A percentile compares a stretch with the other conserved stretches of the same genome.
Conservation (phyloP, 2,797 vertebrate genomes). For the Kryptolebias ocellatus region DNA sequence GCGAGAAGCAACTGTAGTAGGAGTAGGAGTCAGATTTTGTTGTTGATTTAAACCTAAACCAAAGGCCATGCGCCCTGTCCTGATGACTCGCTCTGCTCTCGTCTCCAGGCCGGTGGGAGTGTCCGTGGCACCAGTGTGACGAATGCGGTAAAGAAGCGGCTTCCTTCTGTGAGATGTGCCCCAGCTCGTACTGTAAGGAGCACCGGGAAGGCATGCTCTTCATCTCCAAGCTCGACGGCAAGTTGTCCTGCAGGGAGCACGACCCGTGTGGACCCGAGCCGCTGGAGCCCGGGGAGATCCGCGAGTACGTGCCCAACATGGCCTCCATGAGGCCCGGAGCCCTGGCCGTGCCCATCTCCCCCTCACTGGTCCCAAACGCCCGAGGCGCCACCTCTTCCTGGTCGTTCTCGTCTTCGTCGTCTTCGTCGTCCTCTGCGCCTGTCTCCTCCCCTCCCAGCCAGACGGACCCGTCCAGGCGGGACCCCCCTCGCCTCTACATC, state of each 20-base stretch:
- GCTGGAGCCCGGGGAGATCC: conserved; percentile 96
- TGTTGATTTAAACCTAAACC: not conserved
- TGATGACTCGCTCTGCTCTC: conserved; percentile 5
- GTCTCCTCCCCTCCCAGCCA: conserved; percentile 12
- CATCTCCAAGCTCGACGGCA: conserved; percentile 97
- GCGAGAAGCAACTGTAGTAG: no score
- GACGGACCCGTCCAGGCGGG: not conserved
- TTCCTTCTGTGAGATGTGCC: conserved; percentile 98
- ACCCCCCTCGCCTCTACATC: conserved; percentile 77
- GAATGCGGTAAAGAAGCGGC: conserved; percentile 93
- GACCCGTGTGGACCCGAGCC: conserved; percentile 96
- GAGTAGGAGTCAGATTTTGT: no score
- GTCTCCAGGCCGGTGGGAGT: conserved; percentile 95
- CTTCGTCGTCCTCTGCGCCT: conserved; percentile 10
- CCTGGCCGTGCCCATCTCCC: not conserved
- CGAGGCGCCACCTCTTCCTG: conserved; percentile 14
- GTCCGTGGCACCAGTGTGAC: conserved; percentile 99
- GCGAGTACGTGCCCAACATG: conserved; percentile 84
- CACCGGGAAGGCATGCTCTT: conserved; percentile 98
- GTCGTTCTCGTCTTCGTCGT: not conserved
- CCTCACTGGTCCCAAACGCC: conserved; percentile 23
- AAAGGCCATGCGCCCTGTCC: not conserved
- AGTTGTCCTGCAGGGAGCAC: conserved; percentile 94
- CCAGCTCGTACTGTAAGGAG: conserved; percentile 95
- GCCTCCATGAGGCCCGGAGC: conserved; percentile 56